A percentile compares a stretch with the other conserved stretches of the same genome.
These are phyloP conservation scores for Acrocephalus kingi DNA, from an alignment of 2,113 vertebrate species.

Conservation along the genomic window DNA sequence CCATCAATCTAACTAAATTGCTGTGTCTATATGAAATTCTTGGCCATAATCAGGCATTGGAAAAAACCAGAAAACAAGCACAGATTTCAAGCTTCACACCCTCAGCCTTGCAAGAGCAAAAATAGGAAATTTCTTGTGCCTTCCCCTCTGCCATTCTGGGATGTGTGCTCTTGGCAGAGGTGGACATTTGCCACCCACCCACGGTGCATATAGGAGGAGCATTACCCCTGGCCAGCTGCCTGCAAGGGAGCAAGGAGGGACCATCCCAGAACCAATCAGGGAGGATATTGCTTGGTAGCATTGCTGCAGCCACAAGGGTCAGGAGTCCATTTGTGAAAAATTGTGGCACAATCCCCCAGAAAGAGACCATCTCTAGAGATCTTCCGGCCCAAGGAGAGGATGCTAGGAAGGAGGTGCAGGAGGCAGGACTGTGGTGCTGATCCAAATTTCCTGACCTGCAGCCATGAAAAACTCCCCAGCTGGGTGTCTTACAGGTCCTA, in stretches of 20 bases:
- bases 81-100: conserved; percentile 6
- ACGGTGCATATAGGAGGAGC: rapidly evolving
- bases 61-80: conserved; percentile 46
- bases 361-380: not conserved
- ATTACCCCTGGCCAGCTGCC: rapidly evolving
- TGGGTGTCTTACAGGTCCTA: not conserved
- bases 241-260: not conserved
- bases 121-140: not conserved
- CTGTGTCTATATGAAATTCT: conserved; percentile 51
- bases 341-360: not conserved
- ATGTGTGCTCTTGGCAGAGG: not conserved
- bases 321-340: not conserved
- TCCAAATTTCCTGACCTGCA: not conserved
- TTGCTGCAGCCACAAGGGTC: not conserved
- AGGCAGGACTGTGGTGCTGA: not conserved
- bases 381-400: not conserved
- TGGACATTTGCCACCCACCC: not conserved
- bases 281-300: rapidly evolving
- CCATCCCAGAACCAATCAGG: not conserved
- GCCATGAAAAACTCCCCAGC: not conserved
- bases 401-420: not conserved
- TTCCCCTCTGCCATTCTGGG: not conserved
- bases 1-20: conserved; percentile 57
- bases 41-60: conserved; percentile 53
- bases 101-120: not conserved